Evolutionary conservation across 2,797 vertebrate species (phyloP).

Genomic region (Ambastaia sidthimunki): DNA sequence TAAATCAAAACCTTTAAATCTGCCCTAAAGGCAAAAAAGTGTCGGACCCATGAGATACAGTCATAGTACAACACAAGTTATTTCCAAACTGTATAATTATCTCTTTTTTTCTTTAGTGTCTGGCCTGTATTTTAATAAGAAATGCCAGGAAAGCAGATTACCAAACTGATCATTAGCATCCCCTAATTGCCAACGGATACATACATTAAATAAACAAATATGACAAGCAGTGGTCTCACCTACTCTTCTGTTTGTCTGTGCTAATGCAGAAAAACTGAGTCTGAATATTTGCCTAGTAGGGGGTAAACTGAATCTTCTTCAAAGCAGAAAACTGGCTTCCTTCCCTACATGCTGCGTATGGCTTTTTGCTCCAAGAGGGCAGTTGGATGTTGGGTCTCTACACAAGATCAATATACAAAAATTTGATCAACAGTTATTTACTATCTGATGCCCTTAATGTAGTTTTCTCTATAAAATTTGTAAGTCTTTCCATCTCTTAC

Average conservation of each 20-base stretch:
- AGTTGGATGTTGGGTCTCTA: background rate
- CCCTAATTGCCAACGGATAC: slow-evolving; percentile 55
- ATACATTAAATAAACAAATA: slow-evolving; percentile 49
- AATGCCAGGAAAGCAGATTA: slow-evolving; percentile 55
- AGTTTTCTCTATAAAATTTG: background rate
- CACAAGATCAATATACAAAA: background rate
- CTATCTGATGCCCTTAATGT: background rate
- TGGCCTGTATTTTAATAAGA: slow-evolving; percentile 55
- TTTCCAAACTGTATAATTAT: slow-evolving; percentile 51
- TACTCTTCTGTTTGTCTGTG: slow-evolving; percentile 19
- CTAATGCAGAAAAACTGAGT: slow-evolving; percentile 6
- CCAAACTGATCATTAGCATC: slow-evolving; percentile 46
- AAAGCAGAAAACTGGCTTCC: background rate
- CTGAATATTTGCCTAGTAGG: slow-evolving; percentile 7
- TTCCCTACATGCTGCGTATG: background rate
- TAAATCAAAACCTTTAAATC: slow-evolving; percentile 53
- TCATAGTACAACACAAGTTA: slow-evolving; percentile 41
- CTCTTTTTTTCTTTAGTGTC: slow-evolving; percentile 36
- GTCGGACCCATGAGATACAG: slow-evolving; percentile 5
- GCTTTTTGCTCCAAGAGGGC: background rate
- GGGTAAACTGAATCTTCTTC: slow-evolving; percentile 1
- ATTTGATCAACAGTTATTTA: slow-evolving; percentile 5
- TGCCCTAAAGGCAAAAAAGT: slow-evolving; percentile 42
- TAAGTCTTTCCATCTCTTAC: background rate
- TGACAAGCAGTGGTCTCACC: slow-evolving; percentile 42